Evolutionary conservation across 2,113 vertebrate genomes (phyloP).

Genomic region (Laticauda colubrina): DNA sequence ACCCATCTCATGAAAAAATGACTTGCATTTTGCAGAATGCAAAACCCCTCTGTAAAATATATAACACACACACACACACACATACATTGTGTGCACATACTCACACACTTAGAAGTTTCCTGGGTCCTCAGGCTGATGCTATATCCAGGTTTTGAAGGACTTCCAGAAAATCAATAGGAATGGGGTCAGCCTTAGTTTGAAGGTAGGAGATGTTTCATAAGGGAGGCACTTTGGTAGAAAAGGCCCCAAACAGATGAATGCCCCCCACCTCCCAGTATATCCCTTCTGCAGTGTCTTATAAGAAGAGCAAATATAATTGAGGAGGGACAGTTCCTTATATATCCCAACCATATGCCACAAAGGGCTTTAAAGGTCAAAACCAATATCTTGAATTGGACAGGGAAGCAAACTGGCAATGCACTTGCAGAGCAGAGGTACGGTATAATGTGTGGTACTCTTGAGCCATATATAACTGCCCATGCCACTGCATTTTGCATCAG

Average conservation of each 20-base stretch:
- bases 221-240: not conserved
- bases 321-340: not conserved
- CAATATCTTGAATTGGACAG: not conserved
- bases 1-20: not conserved
- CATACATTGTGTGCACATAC: no score
- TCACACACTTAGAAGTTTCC: not conserved
- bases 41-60: not conserved
- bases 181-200: not conserved
- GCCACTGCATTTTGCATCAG: not conserved
- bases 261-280: not conserved
- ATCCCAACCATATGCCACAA: not conserved
- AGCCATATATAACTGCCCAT: not conserved
- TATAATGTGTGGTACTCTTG: not conserved
- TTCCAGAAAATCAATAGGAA: not conserved
- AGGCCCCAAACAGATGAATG: not conserved
- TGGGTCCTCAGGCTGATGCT: not conserved
- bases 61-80: no score
- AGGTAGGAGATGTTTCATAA: not conserved
- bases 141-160: not conserved
- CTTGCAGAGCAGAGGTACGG: not conserved
- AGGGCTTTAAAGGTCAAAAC: not conserved
- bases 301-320: not conserved
- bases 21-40: not conserved
- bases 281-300: not conserved
- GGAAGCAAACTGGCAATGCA: not conserved